A percentile compares a stretch with the other conserved stretches of the same genome.
These are phyloP conservation scores for Listrodromus nycthemerus DNA, from an alignment of 2,888 invertebrate species.

Conservation along the genomic window DNA sequence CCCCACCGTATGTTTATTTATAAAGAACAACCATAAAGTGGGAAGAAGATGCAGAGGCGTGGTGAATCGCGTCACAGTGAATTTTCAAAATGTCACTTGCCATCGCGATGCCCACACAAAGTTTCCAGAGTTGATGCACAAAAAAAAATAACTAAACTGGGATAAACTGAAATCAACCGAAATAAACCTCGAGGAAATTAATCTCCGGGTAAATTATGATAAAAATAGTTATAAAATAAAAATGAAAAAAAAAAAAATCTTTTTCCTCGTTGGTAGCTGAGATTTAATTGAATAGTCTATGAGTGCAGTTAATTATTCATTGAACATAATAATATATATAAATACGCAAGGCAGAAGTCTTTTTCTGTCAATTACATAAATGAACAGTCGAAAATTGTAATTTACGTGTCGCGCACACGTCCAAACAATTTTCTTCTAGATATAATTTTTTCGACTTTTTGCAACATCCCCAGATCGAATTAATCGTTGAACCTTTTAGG, in stretches of 20 bases:
- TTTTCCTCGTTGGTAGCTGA: neutral
- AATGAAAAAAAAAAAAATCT: neutral
- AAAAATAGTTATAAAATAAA: neutral
- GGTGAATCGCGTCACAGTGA: constrained; percentile 21
- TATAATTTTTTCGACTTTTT: too few relatives aligned
- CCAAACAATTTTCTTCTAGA: too few relatives aligned
- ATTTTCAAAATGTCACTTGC: constrained; percentile 44
- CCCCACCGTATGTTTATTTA: constrained; percentile 37
- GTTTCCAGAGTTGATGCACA: constrained; percentile 1
- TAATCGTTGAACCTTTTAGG: neutral
- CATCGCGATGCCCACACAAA: neutral
- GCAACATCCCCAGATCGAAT: neutral
- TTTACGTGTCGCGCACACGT: too few relatives aligned
- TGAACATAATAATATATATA: too few relatives aligned
- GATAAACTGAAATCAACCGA: neutral
- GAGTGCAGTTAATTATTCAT: neutral
- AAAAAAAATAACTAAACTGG: neutral
- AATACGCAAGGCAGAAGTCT: neutral
- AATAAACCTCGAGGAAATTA: neutral
- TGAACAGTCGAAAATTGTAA: too few relatives aligned
- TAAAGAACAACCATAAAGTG: constrained; percentile 49
- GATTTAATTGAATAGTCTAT: neutral
- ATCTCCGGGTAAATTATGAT: neutral
- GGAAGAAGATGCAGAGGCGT: constrained; percentile 43
- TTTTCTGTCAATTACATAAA: neutral